phyloP scores from a whole-genome alignment of 2,113 vertebrate genomes.

The Rhinoderma darwinii region DNA sequence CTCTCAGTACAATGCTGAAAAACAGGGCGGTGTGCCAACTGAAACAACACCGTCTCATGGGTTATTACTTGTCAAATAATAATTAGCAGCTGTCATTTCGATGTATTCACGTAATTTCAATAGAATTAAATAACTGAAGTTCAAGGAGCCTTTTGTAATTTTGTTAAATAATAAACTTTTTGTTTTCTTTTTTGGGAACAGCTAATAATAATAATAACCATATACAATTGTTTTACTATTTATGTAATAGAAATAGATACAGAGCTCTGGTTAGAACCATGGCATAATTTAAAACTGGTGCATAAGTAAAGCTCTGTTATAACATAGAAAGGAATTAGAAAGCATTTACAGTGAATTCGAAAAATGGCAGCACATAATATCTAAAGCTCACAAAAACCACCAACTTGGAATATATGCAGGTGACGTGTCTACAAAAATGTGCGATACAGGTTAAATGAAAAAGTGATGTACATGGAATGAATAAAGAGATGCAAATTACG shows the following conservation, averaged over 20 bases:
- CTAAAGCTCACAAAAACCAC: neutral
- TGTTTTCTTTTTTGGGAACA: neutral
- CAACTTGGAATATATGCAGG: neutral
- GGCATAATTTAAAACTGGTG: neutral
- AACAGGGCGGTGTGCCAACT: slow-evolving; percentile 1
- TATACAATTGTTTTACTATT: neutral
- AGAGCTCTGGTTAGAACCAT: neutral
- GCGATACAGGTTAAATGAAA: too few relatives aligned
- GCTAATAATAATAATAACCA: neutral
- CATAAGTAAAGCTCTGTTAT: neutral
- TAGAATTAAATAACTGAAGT: neutral
- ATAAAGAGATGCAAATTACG: too few relatives aligned
- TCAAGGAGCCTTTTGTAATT: slow-evolving; percentile 28
- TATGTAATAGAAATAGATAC: neutral
- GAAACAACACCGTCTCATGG: neutral
- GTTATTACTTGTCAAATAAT: slow-evolving; percentile 7
- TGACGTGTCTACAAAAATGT: neutral
- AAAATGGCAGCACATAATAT: neutral
- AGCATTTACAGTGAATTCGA: too few relatives aligned
- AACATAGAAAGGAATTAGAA: neutral
- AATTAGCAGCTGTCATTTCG: slow-evolving; percentile 36
- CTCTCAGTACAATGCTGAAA: neutral
- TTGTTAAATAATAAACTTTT: neutral
- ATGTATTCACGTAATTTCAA: slow-evolving; percentile 10
- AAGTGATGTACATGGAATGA: too few relatives aligned